phyloP scores from a whole-genome alignment of 2,113 vertebrate species.

The Danio rerio region DNA sequence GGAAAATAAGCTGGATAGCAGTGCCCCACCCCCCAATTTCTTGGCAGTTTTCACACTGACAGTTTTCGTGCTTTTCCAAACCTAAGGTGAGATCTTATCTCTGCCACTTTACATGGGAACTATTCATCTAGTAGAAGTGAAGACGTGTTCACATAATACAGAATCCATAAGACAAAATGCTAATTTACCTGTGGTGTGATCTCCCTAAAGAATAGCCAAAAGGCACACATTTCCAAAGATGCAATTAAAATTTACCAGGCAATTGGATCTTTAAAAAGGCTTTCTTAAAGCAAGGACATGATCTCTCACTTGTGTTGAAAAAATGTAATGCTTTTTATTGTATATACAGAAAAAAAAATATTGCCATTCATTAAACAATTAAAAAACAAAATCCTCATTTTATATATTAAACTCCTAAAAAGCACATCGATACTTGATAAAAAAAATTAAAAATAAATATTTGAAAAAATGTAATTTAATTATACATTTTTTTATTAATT shows the following conservation, averaged over 20 bases:
- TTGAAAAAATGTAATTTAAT: no score
- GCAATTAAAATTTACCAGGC: conserved; percentile 56
- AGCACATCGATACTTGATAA: background rate
- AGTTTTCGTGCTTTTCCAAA: background rate
- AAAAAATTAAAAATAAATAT: background rate
- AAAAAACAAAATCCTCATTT: background rate
- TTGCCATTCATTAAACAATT: no score
- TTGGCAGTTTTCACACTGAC: no score
- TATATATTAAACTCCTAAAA: background rate
- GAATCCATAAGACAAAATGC: conserved; percentile 37
- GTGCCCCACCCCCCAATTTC: no score
- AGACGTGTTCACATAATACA: background rate
- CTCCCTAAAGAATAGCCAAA: conserved; percentile 42
- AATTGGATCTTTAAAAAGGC: conserved; percentile 57
- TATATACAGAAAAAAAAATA: no score
- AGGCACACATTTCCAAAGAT: conserved; percentile 47
- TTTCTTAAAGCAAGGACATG: conserved; percentile 21
- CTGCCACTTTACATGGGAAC: background rate
- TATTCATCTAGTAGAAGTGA: conserved; percentile 4
- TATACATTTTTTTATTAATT: no score
- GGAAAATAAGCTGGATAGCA: no score
- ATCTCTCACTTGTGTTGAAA: background rate
- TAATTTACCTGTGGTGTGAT: conserved; percentile 42
- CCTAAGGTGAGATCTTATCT: background rate
- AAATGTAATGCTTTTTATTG: no score